Evolutionary conservation across 2,113 vertebrate genomes (phyloP), one percentile per base, ranked within the genome.

Genomic region (Halichoerus grypus): DNA sequence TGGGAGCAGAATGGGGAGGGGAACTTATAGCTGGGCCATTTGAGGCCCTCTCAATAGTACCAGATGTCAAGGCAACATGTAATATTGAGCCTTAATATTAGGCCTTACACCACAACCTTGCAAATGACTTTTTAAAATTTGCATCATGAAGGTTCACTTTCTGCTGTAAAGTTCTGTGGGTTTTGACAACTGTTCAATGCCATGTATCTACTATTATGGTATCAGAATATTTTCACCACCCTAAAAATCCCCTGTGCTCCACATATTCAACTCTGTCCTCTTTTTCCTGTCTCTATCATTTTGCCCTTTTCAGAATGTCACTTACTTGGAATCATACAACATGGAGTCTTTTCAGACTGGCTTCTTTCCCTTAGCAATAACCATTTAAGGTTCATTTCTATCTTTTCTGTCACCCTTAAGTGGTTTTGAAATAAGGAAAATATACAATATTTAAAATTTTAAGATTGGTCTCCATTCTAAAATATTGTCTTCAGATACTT

Each of bases 81-180:
- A 93, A 88, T 81, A 88, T 51, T 81, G 39, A 88, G 33, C 16
- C 85, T 81, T 88, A 81, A 51, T 61, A 81, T 88, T 72, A 71
- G 33, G 51, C 33, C 61, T 59, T 81, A 94, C 9, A 88, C 39
- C 65, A 61, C 39, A 71, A 36, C 76, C 46, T 90, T 49, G 46
- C 69, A 65, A 76, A 5, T 42, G 80, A 63, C 28, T 65, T 85
- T 82, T 76, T 11, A 2, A 63, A 77, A 79, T 36, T 24, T 77
- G 18, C 5, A 69, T 69, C 8, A 13, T 83, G 36, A 53, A 42
- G 94, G 21, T 76, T 74, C 21, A 83, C 46, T 63, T 13, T 26
- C 26, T 24, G 26, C 65, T 74, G 4, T 39, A 42, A 83, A 76
- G 49, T 95, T 76, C 49, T 90, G 11, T 55, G 46, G n/a, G 3